Conservation (phyloP, 2,888 invertebrate species). For the Netelia melanura region DNA sequence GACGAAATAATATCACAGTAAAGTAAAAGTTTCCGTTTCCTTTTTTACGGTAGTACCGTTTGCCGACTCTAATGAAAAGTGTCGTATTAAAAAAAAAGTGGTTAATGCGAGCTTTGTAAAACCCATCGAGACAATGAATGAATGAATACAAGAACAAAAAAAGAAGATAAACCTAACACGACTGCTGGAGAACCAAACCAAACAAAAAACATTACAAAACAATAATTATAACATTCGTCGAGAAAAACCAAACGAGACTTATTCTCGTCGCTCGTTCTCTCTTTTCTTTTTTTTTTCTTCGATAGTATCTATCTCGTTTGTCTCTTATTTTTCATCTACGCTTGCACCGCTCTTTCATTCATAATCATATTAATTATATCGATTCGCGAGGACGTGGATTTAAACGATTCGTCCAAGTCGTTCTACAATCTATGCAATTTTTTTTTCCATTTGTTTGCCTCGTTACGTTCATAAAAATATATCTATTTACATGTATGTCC, state of each 20-base stretch:
- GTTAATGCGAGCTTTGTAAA: too few relatives aligned
- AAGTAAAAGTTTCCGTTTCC: too few relatives aligned
- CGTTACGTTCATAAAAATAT: slow-evolving; percentile 84
- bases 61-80: too few relatives aligned
- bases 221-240: not conserved
- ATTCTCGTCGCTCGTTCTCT: slow-evolving; percentile 30
- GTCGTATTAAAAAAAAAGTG: too few relatives aligned
- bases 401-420: slow-evolving; percentile 73
- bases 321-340: slow-evolving; percentile 19
- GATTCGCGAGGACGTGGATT: slow-evolving; percentile 77
- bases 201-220: not conserved
- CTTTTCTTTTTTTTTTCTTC: slow-evolving; percentile 15
- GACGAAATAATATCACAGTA: too few relatives aligned
- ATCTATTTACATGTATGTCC: slow-evolving; percentile 73
- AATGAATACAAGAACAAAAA: not conserved
- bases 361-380: slow-evolving; percentile 56
- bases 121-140: not conserved
- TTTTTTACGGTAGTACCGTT: too few relatives aligned
- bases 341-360: slow-evolving; percentile 23
- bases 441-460: slow-evolving; percentile 72
- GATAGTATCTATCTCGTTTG: slow-evolving; percentile 30
- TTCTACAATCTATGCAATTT: slow-evolving; percentile 81
- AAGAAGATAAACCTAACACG: not conserved
- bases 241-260: not conserved
- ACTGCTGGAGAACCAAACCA: not conserved